Evolutionary conservation across 2,888 invertebrate species (phyloP), one percentile per base, ranked within the genome.

Genomic region (Hypercompe scribonia): DNA sequence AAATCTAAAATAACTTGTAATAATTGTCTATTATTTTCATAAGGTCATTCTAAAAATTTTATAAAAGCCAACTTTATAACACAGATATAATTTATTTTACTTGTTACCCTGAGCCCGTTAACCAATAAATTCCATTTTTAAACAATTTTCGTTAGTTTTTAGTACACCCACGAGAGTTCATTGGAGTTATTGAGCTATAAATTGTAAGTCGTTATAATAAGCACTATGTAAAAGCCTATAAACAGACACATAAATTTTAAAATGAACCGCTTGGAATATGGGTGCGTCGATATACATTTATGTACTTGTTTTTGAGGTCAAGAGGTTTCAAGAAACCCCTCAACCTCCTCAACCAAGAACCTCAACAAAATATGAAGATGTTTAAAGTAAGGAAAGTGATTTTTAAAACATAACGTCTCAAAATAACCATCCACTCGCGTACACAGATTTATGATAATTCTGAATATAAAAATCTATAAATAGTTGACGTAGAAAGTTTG

Each of bases 121-220:
- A 5, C n/a, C 34, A 42, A 70, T 46, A 42, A 64, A 64, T n/a
- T 39, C 63, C 34, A 46, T 69, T 42, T 28, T 69, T 33, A 42
- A 31, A 61, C 42, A 63, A 42, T 24, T 65, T 64, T 28, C 50
- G 42, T 65, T 65, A 46, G 50, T 70, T 70, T 63, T 65, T 58
- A 68, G 36, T 68, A 50, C 36, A 34, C 50, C 64, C 34, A 11
- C 65, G 34, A 28, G 65, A 31, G 31, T 31, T 61, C 15, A 5
- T 28, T 31, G 18, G 18, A 31, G 18, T 15, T 31, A 61, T 61
- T 61, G 31, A 31, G 31, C 18, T 31, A 61, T 61, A 28, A 28
- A 31, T 61, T n/a, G n/a, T n/a, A 31, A 58, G 28, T 13, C 58
- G 28, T 58, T 61, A 31, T 31, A 31, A 31, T 61, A 31, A 31